Evolutionary conservation across 2,888 invertebrate genomes (phyloP), one percentile per base, ranked within the genome.

Genomic region (Chalcosyrphus nemorum): DNA sequence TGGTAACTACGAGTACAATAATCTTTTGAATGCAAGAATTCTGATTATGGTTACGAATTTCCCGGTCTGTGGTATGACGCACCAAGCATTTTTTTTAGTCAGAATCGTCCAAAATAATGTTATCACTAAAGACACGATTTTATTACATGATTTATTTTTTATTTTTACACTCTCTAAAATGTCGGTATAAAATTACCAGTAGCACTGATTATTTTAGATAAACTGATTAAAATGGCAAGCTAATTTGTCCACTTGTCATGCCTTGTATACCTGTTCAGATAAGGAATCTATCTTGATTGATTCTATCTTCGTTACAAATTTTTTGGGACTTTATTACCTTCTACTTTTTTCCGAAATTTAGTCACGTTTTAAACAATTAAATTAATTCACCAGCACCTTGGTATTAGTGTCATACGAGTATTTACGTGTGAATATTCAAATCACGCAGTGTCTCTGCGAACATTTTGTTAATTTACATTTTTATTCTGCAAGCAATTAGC

Each of bases 401-500:
- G 38, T 38, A 4, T 57, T 2, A 9, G 29, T 15, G 15, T 29
- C 13, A 24, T 24, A n/a, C n/a, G n/a, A n/a, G n/a, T n/a, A 41
- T 15, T 19, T 24, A 27, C 59, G 24, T 29, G 2, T 19, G 17
- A 29, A 32, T 32, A 63, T 63, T 63, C 63, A 47, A 32, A 63
- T 63, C 63, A 63, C 47, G 47, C 35, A 32, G n/a, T 32, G 21
- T 50, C 24, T 24, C 9, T 17, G 19, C 13, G 21, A 32, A 47
- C 5, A 32, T n/a, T 65, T 65, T n/a, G 21, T 17, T 19, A 27
- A 70, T 47, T 57, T 57, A 57, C 47, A 57, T 57, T 21, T 19
- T 11, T 45, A 35, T 57, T 70, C 24, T 70, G n/a, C 47, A 47
- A 32, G 4, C 41, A 27, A 50, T 71, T 61, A 76, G 71, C 70